Percentiles rank a stretch among this genome's conserved stretches.
These are phyloP conservation scores for Sipha flava DNA, from an alignment of 1,140 invertebrate genomes.

Conservation along the genomic window DNA sequence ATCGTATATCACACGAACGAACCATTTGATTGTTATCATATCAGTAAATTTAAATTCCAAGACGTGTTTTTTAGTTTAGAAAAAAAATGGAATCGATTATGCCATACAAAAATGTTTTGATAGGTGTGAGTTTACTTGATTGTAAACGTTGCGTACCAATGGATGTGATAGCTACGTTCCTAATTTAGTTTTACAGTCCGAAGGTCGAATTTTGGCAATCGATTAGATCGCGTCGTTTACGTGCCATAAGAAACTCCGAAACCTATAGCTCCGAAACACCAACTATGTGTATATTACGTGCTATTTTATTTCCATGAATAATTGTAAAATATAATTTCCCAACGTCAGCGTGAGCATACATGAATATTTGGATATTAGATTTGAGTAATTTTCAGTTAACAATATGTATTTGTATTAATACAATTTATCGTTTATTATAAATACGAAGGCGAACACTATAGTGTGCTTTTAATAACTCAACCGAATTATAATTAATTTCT, in stretches of 20 bases:
- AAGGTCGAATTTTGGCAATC: conserved; percentile 17
- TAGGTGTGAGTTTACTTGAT: background rate
- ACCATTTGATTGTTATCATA: too few relatives aligned
- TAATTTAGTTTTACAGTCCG: background rate
- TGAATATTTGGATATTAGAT: background rate
- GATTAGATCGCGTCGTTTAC: background rate
- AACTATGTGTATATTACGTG: background rate
- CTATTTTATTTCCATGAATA: conserved; percentile 4
- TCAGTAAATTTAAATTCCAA: background rate
- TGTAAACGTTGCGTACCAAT: background rate
- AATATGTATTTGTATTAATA: too few relatives aligned
- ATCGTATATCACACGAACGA: too few relatives aligned
- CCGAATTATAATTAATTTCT: too few relatives aligned
- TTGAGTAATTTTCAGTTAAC: background rate
- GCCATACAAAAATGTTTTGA: background rate
- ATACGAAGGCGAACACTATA: too few relatives aligned
- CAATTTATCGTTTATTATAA: too few relatives aligned
- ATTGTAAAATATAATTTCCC: background rate
- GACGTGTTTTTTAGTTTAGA: background rate
- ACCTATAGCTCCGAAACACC: background rate
- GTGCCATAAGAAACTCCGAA: background rate
- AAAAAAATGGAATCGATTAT: background rate
- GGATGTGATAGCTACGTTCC: background rate
- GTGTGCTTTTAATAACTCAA: too few relatives aligned
- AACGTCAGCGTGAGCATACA: background rate